Conservation (phyloP, 2,888 invertebrate species). For the Platycheirus albimanus region DNA sequence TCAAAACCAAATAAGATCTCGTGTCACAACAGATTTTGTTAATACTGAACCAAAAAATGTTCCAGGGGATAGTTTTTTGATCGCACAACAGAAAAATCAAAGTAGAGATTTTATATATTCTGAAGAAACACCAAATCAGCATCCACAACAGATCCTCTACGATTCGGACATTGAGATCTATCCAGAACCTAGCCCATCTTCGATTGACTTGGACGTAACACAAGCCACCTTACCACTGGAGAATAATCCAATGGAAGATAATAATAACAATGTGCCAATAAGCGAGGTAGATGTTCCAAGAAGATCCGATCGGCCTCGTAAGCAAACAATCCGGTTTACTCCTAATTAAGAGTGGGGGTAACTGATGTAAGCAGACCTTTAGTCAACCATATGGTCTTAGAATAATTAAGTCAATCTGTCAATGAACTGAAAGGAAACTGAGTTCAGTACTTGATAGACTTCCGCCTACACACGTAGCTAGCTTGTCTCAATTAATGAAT, state of each 20-base stretch:
- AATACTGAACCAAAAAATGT: not conserved
- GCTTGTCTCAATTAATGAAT: no score
- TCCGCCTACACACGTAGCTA: no score
- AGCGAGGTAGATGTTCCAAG: no score
- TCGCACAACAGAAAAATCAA: not conserved
- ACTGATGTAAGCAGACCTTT: not conserved
- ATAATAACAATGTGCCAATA: not conserved
- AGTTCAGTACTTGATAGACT: no score
- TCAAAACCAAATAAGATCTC: conserved; percentile 5
- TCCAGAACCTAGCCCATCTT: not conserved
- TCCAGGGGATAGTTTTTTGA: not conserved
- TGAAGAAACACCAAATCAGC: not conserved
- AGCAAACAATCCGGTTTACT: not conserved
- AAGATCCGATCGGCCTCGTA: not conserved
- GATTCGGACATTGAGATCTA: conserved; percentile 1
- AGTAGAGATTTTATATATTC: not conserved
- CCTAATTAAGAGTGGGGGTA: conserved; percentile 12
- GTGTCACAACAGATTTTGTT: not conserved
- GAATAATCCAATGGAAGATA: not conserved
- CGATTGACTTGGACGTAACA: not conserved
- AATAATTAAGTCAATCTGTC: no score
- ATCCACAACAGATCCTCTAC: not conserved
- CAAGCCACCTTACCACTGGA: not conserved
- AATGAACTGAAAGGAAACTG: no score
- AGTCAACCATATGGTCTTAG: no score